Base-by-base conservation (phyloP, 2,113 vertebrate species). In the Rhinopithecus roxellana region DNA sequence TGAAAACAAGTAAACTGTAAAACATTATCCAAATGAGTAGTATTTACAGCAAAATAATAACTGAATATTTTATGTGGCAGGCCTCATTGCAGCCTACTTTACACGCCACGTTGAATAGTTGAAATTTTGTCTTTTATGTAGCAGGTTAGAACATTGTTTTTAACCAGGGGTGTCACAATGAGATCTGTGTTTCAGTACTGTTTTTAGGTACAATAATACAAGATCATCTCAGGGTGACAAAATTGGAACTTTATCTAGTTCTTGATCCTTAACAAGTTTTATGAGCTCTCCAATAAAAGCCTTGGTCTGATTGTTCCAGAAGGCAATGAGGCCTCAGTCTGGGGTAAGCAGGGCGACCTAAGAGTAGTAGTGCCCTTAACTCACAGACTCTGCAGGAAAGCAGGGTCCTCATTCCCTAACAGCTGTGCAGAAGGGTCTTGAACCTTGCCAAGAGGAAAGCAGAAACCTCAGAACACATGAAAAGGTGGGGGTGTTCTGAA, bases 181-280 rank as follows among this genome's bases (percentile, higher is more conserved):
- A 69, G 17, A 85, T 91, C 64, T 94, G 38, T 84, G 23, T 70
- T 94, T 96, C 55, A 93, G 77, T 81, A 64, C 13, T 90, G 78
- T 70, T 70, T 97, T 85, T 72, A 75, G 32, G 27, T 72, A 30
- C 22, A 55, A 83, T 87, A 82, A 89, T 83, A 87, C 11, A 82
- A 75, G 48, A 90, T 87, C 48, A 89, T 78, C 79, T 83, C 80
- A 86, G 43, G 32, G 20, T 93, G 25, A 83, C 48, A 90, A 95
- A 74, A 86, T 25, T 70, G 30, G 38, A 96, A 89, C 23, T 93
- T 43, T 79, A 81, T 50, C 67, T 90, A 89, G 94, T 83, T 83
- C 22, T 27, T 52, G 17, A 86, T 35, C 43, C 38, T 96, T 67
- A 59, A 50, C 14, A 75, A 92, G 67, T 77, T 77, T 93, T 72